phyloP scores from a whole-genome alignment of 2,888 invertebrate genomes.

The Mellilla xanthometata region DNA sequence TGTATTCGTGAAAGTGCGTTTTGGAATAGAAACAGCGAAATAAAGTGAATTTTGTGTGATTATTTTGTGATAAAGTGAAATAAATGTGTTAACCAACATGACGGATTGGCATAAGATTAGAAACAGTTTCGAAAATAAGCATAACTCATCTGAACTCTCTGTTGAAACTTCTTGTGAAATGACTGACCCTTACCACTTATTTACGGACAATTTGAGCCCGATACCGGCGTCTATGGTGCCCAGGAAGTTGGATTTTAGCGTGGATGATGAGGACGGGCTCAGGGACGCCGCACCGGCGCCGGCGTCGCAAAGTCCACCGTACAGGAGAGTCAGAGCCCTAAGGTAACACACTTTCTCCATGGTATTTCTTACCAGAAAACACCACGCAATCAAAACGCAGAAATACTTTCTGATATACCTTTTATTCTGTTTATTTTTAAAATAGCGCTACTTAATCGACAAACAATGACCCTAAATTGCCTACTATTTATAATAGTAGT shows the following conservation, averaged over 20 bases:
- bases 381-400: conserved; percentile 40
- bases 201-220: conserved; percentile 83
- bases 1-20: conserved; percentile 69
- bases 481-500: no score
- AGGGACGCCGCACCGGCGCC: conserved; percentile 57
- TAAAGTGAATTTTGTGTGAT: conserved; percentile 51
- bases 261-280: conserved; percentile 72
- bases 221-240: conserved; percentile 79
- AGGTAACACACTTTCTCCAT: conserved; percentile 56
- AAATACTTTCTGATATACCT: no score
- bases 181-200: conserved; percentile 83
- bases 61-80: conserved; percentile 57
- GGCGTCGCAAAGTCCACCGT: conserved; percentile 76
- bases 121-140: conserved; percentile 57
- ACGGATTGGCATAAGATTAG: conserved; percentile 76
- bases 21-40: conserved; percentile 52
- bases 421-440: no score
- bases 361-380: conserved; percentile 33
- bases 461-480: no score
- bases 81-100: conserved; percentile 62
- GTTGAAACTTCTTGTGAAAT: conserved; percentile 85
- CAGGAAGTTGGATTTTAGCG: conserved; percentile 83
- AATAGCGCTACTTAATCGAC: no score
- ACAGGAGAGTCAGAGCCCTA: conserved; percentile 82
- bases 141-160: conserved; percentile 80